A percentile compares a stretch with the other conserved stretches of the same genome.
Evolutionary conservation across 2,113 vertebrate species (phyloP).

Genomic region (Pseudorectes ferrugineus): DNA sequence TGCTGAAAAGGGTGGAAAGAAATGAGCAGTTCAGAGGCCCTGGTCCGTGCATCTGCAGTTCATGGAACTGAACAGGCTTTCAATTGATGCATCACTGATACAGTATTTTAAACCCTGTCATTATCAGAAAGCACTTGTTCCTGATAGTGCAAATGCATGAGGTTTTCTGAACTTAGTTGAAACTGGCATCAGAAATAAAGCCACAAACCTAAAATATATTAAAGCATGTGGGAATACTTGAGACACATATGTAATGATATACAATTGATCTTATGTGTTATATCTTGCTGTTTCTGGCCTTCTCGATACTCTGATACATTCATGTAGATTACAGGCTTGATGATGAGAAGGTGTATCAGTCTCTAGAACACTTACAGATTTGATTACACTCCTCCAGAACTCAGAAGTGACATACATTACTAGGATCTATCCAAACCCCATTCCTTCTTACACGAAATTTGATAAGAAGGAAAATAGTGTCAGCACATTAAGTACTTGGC

Average conservation of each 20-base stretch:
- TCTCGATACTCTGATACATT: background rate
- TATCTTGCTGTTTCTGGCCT: background rate
- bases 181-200: background rate
- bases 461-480: background rate
- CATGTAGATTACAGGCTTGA: background rate
- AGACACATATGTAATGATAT: fast-evolving
- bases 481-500: background rate
- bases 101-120: background rate
- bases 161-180: background rate
- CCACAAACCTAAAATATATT: background rate
- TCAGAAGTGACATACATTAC: background rate
- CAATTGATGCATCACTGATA: background rate
- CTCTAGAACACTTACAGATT: background rate
- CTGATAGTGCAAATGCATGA: background rate
- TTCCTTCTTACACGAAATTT: background rate
- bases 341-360: background rate
- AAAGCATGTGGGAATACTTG: background rate
- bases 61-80: background rate
- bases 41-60: background rate
- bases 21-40: background rate
- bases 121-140: background rate
- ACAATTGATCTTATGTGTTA: fast-evolving
- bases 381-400: background rate
- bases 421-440: background rate
- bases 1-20: background rate